Evolutionary conservation across 92 coral and sea anemone species (phyloP), one percentile per base, ranked within the genome.

Genomic region (Porites lobata): DNA sequence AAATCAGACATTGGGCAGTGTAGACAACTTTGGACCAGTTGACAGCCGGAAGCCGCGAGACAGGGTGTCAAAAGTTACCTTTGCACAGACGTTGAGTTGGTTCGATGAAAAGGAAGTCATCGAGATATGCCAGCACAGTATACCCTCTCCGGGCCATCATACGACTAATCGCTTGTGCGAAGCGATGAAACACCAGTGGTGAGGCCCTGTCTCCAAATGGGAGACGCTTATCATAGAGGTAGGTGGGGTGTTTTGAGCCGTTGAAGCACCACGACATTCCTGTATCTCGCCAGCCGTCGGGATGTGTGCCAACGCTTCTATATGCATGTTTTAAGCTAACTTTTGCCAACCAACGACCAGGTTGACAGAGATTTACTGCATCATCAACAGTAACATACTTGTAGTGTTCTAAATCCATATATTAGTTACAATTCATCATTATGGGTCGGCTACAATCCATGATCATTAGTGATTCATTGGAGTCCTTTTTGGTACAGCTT

Each of bases 401-500:
- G 32, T 26, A 26, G 32, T 63, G 73, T 29, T 77, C 90, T 20
- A 86, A 79, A 66, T 86, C 72, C 78, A 75, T 85, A 76, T 85
- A 75, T 58, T 76, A 85, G 65, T 85, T 75, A 15, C 1, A 53
- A 15, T 52, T 85, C 8, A 53, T 64, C 3, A 7, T 75, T 22
- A 53, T 7, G 29, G 84, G 84, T 52, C n/a, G 62, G 69, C 84
- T 77, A 78, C 72, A 77, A 75, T 77, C 84, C 89, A 67, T 77
- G 51, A 86, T 77, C 84, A 77, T 86, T 21, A 65, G 50, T 65
- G 76, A 20, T 77, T 86, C 78, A 29, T 65, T 17, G 4, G 84
- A 69, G 76, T 77, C 78, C 89, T 81, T 77, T 86, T 86, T 12
- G 84, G 84, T 77, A 77, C 84, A 18, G 78, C 89, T 68, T 78